Evolutionary conservation across 35 echinoderm and acorn worm species (phyloP).

Genomic region (Chiridota heheva): DNA sequence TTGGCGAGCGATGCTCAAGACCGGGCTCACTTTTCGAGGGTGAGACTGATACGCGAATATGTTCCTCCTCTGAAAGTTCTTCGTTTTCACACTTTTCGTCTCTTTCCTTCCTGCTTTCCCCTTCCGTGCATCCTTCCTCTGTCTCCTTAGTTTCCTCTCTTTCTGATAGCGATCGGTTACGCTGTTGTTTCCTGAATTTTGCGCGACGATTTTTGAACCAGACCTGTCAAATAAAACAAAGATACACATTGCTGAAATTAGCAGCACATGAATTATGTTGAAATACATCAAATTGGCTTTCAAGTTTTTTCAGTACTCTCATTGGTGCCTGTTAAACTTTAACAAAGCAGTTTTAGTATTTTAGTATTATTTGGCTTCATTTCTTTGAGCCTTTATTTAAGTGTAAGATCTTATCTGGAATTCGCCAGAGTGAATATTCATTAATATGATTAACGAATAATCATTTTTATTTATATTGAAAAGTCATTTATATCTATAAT

Average conservation of each 20-base stretch:
- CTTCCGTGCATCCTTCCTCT: constrained; percentile 25
- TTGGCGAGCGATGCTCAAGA: background rate
- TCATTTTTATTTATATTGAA: too few relatives aligned
- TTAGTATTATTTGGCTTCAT: too few relatives aligned
- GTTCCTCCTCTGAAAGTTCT: constrained; percentile 22
- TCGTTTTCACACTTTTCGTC: constrained; percentile 43
- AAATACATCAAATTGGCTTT: too few relatives aligned
- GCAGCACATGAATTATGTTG: too few relatives aligned
- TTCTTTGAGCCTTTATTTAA: too few relatives aligned
- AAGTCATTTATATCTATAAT: too few relatives aligned
- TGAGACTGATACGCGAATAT: background rate
- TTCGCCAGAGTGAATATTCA: too few relatives aligned
- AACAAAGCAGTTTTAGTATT: too few relatives aligned
- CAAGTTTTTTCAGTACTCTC: background rate
- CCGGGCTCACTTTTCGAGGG: background rate
- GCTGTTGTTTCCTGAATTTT: constrained; percentile 94
- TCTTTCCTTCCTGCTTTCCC: constrained; percentile 32
- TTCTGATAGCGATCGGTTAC: constrained; percentile 81
- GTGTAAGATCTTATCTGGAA: too few relatives aligned
- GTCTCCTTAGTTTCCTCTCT: constrained; percentile 43
- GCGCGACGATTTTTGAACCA: constrained; percentile 99
- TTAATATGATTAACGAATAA: too few relatives aligned
- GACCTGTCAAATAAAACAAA: constrained; percentile 62
- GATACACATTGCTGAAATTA: too few relatives aligned
- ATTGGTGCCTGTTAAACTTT: too few relatives aligned